Evolutionary conservation across 2,888 invertebrate genomes (phyloP), one percentile per base, ranked within the genome.

Genomic region (Anaspis maculata): DNA sequence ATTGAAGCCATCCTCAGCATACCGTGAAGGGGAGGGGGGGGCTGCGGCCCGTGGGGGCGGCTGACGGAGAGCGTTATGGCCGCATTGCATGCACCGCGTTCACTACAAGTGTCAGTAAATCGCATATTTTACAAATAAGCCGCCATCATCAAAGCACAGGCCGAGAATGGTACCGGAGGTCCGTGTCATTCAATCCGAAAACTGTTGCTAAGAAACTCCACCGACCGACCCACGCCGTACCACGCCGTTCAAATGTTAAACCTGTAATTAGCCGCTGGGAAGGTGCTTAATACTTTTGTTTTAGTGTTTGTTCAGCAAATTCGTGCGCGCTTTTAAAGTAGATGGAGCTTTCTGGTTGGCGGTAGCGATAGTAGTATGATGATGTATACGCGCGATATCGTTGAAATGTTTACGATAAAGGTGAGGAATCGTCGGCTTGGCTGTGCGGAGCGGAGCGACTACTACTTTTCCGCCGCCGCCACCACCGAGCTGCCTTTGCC

Each of bases 61-160:
- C n/a, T n/a, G n/a, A n/a, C n/a, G n/a, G n/a, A n/a, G n/a, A 34
- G 34, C 39, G 43, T 52, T 49, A 54, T 52, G 44, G 47, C 48
- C 44, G 50, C 50, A 54, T 56, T 51, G 57, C 56, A 54, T 57
- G 56, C 47, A 49, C 31, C 48, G 45, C 46, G 44, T 49, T 49
- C 41, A 54, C 51, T 51, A 54, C 52, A 54, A 54, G 55, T 57
- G 57, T 57, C 55, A 52, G 55, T 46, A 45, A 45, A 52, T 51
- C 45, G 53, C 51, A 54, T 56, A 57, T 56, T 57, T 57, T 49
- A 57, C 52, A 46, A 51, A 53, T 48, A 13, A 15, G 15, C 15
- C 31, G 31, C 13, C 25, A 27, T n/a, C n/a, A n/a, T n/a, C n/a
- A n/a, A n/a, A 32, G 53, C 53, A 45, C 51, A 44, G 42, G 45